Conservation (phyloP, 2,888 invertebrate genomes). For the Willowsia nigromaculata region DNA sequence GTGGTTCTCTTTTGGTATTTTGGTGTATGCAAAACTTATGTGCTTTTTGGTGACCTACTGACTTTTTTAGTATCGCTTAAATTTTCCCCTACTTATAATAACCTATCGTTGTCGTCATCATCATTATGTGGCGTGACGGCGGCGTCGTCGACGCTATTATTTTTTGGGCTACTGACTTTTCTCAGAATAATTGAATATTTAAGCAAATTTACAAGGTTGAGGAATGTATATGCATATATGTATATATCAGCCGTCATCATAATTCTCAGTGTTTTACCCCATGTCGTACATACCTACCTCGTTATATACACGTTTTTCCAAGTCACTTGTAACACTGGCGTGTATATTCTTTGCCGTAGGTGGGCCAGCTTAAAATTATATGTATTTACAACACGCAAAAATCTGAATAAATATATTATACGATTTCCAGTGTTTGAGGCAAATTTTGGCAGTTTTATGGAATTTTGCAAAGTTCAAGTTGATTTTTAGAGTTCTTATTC, state of each 20-base stretch:
- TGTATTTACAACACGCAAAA: too few species aligned
- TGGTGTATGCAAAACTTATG: neutral
- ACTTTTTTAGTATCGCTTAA: slow-evolving; percentile 10
- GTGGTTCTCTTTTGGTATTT: neutral
- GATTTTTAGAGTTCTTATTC: too few species aligned
- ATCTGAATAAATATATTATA: too few species aligned
- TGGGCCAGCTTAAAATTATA: too few species aligned
- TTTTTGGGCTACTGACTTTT: neutral
- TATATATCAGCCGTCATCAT: neutral
- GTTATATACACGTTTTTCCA: too few species aligned
- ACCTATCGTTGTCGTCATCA: neutral
- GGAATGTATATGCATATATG: neutral
- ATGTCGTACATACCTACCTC: too few species aligned
- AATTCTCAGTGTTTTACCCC: neutral
- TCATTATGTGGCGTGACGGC: neutral
- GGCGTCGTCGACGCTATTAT: neutral
- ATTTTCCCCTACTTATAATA: neutral
- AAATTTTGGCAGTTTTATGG: too few species aligned
- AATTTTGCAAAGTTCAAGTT: too few species aligned
- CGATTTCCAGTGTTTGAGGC: too few species aligned
- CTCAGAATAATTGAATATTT: slow-evolving; percentile 3
- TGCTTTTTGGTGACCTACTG: slow-evolving; percentile 4
- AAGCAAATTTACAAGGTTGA: slow-evolving; percentile 19
- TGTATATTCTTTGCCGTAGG: too few species aligned
- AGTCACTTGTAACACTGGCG: too few species aligned